These are phyloP conservation scores for Mormyrops boulengeri DNA, from an alignment of 2,797 vertebrate genomes.

Conservation along the genomic window DNA sequence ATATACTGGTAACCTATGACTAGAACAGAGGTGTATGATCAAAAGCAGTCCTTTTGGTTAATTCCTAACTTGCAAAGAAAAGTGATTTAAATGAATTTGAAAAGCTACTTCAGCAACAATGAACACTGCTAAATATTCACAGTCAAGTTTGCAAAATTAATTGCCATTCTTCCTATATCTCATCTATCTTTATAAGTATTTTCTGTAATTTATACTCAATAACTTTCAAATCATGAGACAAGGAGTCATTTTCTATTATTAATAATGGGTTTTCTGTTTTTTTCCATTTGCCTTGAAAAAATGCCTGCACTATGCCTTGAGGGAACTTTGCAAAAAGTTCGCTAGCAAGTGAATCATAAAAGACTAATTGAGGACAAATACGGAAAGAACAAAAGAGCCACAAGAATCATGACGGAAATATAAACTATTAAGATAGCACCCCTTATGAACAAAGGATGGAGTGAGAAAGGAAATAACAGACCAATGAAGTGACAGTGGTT, in stretches of 20 bases:
- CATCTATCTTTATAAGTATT: not conserved
- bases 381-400: not conserved
- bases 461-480: not conserved
- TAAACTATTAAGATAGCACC: not conserved
- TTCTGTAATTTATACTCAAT: not conserved
- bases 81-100: not conserved
- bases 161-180: conserved; percentile 1
- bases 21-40: not conserved
- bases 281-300: not conserved
- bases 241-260: not conserved
- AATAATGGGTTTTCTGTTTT: conserved; percentile 19
- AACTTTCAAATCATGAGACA: not conserved
- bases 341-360: not conserved
- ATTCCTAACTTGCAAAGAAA: not conserved
- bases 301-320: not conserved
- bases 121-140: not conserved
- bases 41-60: not conserved
- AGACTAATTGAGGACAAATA: not conserved
- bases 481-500: not conserved
- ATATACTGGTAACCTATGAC: not conserved
- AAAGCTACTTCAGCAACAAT: conserved; percentile 1
- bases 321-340: not conserved
- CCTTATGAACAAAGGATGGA: not conserved
- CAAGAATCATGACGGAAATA: not conserved
- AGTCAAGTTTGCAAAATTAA: not conserved